Conservation (phyloP, 2,888 invertebrate species). For the Papilio gigon region DNA sequence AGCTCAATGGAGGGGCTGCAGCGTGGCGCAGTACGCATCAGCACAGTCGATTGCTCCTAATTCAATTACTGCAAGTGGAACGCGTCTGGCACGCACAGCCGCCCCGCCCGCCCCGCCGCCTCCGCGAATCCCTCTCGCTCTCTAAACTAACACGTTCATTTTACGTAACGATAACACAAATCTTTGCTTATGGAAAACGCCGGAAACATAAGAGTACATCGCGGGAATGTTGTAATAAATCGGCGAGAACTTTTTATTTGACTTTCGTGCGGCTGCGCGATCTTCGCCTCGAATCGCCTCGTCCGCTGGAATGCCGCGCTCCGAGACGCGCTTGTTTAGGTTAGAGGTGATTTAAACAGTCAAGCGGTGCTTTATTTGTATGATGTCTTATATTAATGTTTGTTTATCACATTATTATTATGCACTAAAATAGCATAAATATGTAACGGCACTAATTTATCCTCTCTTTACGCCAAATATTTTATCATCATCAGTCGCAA, state of each 20-base stretch:
- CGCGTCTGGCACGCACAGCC: conserved; percentile 59
- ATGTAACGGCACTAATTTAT: not conserved
- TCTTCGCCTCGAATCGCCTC: conserved; percentile 8
- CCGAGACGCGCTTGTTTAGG: conserved; percentile 15
- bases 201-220: conserved; percentile 35
- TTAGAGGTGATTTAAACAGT: conserved; percentile 11
- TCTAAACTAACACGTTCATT: conserved; percentile 41
- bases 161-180: conserved; percentile 39
- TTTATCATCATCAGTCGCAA: conserved; percentile 2
- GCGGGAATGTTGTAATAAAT: conserved; percentile 32
- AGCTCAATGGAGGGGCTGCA: conserved; percentile 53
- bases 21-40: conserved; percentile 53
- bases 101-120: conserved; percentile 53
- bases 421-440: not conserved
- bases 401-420: not conserved
- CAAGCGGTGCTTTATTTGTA: conserved; percentile 7
- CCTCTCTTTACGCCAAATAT: not conserved
- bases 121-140: conserved; percentile 48
- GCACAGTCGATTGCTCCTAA: conserved; percentile 73
- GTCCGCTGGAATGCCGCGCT: conserved; percentile 14
- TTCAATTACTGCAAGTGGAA: conserved; percentile 78
- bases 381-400: not conserved
- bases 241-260: conserved; percentile 31
- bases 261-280: conserved; percentile 26
- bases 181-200: conserved; percentile 38